Percentiles rank a stretch among this genome's conserved stretches.
Conservation (phyloP, 1,140 invertebrate species). For the Drosophila malerkotliana region DNA sequence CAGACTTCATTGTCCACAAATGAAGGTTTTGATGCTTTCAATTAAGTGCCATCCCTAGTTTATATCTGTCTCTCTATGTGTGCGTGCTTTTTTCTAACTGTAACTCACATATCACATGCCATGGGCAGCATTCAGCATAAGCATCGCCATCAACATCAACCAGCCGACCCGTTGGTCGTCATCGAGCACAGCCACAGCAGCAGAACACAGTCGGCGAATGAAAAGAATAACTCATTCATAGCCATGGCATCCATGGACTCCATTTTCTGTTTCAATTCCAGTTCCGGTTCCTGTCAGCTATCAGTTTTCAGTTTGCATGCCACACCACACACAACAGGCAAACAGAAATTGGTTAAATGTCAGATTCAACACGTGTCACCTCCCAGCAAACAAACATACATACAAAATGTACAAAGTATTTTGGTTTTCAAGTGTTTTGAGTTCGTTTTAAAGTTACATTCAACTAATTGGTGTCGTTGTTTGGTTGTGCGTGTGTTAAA, state of each 20-base stretch:
- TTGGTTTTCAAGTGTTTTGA: conserved; percentile 39
- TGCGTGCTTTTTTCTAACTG: conserved; percentile 46
- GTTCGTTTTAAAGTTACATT: conserved; percentile 35
- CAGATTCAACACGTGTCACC: conserved; percentile 18
- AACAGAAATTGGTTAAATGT: conserved; percentile 36
- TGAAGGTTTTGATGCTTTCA: conserved; percentile 1
- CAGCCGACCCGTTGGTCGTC: conserved; percentile 13
- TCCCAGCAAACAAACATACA: conserved; percentile 14
- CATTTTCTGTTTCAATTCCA: conserved; percentile 59
- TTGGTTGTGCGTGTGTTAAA: conserved; percentile 77
- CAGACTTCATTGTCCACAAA: neutral
- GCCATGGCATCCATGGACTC: conserved; percentile 27
- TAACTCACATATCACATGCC: conserved; percentile 56
- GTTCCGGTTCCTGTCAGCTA: conserved; percentile 64
- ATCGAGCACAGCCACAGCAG: conserved; percentile 14
- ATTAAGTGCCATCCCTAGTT: conserved; percentile 25
- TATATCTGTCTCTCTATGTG: conserved; percentile 37
- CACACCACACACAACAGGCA: conserved; percentile 21
- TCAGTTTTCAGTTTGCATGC: conserved; percentile 61
- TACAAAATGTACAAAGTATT: conserved; percentile 58
- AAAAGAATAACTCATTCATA: conserved; percentile 18
- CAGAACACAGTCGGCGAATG: neutral
- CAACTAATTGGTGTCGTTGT: conserved; percentile 76
- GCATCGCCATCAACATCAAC: conserved; percentile 10
- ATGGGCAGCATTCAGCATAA: conserved; percentile 36